These are phyloP conservation scores for Drosophila kurseongensis DNA, from an alignment of 1,140 invertebrate genomes.

Conservation along the genomic window DNA sequence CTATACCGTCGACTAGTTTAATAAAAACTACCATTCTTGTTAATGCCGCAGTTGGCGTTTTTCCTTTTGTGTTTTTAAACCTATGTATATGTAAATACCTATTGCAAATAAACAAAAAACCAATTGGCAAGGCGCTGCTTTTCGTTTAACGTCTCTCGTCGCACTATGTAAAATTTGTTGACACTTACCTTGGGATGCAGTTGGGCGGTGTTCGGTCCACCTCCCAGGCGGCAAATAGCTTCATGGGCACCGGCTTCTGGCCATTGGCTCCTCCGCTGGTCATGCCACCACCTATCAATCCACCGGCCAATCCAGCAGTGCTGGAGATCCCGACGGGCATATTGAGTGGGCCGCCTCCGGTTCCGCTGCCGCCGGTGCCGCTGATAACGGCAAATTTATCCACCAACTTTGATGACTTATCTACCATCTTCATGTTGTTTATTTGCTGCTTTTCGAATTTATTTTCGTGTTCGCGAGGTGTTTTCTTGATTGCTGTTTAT, in stretches of 20 bases:
- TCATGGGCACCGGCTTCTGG: constrained; percentile 96
- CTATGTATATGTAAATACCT: too few relatives aligned
- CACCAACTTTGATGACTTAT: constrained; percentile 82
- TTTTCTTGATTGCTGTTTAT: constrained; percentile 41
- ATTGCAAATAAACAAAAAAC: constrained; percentile 15
- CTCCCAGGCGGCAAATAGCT: constrained; percentile 98
- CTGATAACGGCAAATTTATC: constrained; percentile 77
- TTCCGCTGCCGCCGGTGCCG: constrained; percentile 30
- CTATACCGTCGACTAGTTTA: constrained; percentile 7
- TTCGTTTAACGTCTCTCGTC: constrained; percentile 9
- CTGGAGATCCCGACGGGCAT: constrained; percentile 34
- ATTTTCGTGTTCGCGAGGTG: constrained; percentile 18
- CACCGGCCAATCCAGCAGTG: constrained; percentile 21
- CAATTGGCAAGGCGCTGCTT: constrained; percentile 26
- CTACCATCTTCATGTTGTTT: constrained; percentile 81
- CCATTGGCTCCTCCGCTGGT: constrained; percentile 49
- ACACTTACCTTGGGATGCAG: constrained; percentile 96
- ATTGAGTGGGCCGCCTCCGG: constrained; percentile 22
- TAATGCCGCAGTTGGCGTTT: constrained; percentile 16
- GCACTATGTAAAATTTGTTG: constrained; percentile 36
- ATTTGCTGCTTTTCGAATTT: constrained; percentile 13
- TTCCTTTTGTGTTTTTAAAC: constrained; percentile 15
- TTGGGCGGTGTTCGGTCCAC: constrained; percentile 97
- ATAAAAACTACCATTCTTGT: constrained; percentile 35
- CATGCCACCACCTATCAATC: constrained; percentile 8